Evolutionary conservation across 2,113 vertebrate genomes (phyloP).

Genomic region (Carettochelys insculpta): DNA sequence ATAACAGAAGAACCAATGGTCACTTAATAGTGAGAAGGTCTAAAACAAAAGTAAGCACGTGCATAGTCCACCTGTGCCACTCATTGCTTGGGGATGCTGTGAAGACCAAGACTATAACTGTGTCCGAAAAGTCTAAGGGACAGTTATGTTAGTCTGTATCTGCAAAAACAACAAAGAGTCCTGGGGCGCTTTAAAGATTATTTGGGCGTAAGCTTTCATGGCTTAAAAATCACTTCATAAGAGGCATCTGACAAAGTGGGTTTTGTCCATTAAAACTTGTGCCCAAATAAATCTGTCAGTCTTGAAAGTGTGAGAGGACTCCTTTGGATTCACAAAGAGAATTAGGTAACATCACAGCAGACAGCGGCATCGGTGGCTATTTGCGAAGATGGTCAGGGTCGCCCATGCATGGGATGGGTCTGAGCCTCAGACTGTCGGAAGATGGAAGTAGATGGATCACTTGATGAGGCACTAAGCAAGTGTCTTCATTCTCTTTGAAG

Average conservation of each 20-base stretch:
- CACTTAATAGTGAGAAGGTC: neutral
- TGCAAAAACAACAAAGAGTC: too few relatives aligned
- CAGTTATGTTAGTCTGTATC: too few relatives aligned
- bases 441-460: neutral
- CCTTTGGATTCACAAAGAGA: neutral
- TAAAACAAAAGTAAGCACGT: neutral
- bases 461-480: neutral
- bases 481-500: neutral
- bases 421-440: neutral
- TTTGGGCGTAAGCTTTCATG: too few relatives aligned
- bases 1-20: neutral
- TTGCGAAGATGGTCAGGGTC: neutral
- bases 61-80: neutral
- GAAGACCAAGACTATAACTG: too few relatives aligned
- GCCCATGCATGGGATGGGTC: neutral
- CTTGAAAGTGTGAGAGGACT: too few relatives aligned
- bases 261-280: too few relatives aligned
- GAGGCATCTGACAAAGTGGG: too few relatives aligned
- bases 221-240: too few relatives aligned
- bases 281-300: too few relatives aligned
- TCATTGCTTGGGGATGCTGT: too few relatives aligned
- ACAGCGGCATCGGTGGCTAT: neutral
- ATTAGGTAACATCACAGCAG: accelerated
- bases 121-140: too few relatives aligned
- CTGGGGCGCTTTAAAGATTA: too few relatives aligned